These are phyloP conservation scores for Isurus oxyrinchus DNA, from an alignment of 2,113 vertebrate species.

Conservation along the genomic window DNA sequence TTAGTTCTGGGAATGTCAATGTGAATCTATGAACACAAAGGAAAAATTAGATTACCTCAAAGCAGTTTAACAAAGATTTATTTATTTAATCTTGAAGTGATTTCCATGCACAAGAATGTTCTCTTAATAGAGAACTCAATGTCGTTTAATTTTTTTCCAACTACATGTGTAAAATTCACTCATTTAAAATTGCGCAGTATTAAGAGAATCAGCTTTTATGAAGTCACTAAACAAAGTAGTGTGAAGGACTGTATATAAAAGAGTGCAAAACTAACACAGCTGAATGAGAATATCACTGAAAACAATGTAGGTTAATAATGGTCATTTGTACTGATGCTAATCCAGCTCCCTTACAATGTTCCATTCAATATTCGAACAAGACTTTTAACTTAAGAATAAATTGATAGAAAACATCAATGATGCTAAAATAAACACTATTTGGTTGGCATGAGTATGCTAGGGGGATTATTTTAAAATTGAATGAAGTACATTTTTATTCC, in stretches of 20 bases:
- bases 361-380: not conserved
- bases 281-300: not conserved
- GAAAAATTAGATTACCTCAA: not conserved
- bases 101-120: not conserved
- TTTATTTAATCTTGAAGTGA: too few species aligned
- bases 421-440: not conserved
- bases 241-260: not conserved
- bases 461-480: not conserved
- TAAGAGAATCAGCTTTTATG: not conserved
- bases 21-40: conserved; percentile 75
- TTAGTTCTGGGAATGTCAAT: conserved; percentile 98
- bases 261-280: not conserved
- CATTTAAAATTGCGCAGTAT: not conserved
- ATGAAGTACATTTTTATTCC: not conserved
- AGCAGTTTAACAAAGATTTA: not conserved
- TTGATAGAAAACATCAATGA: not conserved
- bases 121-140: not conserved
- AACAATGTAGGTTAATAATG: not conserved
- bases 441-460: not conserved
- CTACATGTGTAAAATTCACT: not conserved
- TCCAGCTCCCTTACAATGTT: not conserved
- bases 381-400: not conserved
- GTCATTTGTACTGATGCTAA: not conserved
- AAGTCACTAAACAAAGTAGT: not conserved
- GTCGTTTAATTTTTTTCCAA: not conserved